Base-by-base conservation (phyloP, 35 echinoderm and acorn worm genomes). In the Ptychodera flava region DNA sequence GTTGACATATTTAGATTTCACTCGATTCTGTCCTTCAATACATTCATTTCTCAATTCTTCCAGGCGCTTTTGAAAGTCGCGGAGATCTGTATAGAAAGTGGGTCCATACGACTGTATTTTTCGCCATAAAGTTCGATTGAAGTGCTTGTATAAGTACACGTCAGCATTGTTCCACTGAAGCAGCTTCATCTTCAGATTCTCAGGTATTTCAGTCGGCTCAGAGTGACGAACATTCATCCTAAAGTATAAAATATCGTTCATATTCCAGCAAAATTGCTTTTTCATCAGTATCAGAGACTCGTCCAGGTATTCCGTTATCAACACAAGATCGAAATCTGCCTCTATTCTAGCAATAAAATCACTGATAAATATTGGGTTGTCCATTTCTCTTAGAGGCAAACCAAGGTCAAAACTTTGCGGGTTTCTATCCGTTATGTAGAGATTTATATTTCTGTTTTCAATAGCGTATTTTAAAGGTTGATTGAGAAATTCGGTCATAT, bases 271-370 rank as follows among this genome's bases (percentile, higher is more conserved):
- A 30, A 97, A 53, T 38, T 93, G 34, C 84, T 90, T 84, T 12
- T 83, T 88, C 29, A 97, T 64, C 15, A 97, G 77, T 34, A 97
- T 86, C 16, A 97, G 38, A 0, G 95, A 93, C 32, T 97, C 95
- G 52, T 94, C 95, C 36, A 93, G 90, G 36, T 97, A 94, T 85
- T 97, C 95, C 0, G 78, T 86, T 31, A 97, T 89, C 88, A 97
- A 75, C 32, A 97, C 85, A 30, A 97, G 80, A 88, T 97, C 92
- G 78, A 97, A 90, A 52, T 91, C 89, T 38, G 78, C 16, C 1
- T 80, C 83, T 77, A 97, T 27, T 85, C 89, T 29, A 53, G 35
- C 28, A 27, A 97, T 90, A 36, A 91, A 86, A 29, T 87, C 45
- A 27, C 76, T 35, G 16, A 97, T 84, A 79, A 31, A 80, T 0